These are phyloP conservation scores for Bombus vancouverensis DNA, from an alignment of 1,140 invertebrate genomes.

Conservation along the genomic window DNA sequence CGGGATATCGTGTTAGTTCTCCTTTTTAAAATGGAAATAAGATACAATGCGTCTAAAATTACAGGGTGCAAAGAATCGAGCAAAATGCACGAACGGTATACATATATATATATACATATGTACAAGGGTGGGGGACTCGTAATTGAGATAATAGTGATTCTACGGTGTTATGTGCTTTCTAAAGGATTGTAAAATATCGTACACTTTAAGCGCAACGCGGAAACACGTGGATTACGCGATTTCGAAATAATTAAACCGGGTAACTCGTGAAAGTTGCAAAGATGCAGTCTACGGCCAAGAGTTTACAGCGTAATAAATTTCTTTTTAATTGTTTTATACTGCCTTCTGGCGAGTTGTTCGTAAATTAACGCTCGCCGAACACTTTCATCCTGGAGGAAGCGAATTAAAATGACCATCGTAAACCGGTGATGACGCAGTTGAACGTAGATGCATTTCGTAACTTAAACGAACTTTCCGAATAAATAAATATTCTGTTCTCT, in stretches of 20 bases:
- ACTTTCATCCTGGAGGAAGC: not conserved
- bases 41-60: not conserved
- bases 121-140: not conserved
- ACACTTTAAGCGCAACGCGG: not conserved
- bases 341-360: slow-evolving; percentile 8
- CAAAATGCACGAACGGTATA: not conserved
- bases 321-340: slow-evolving; percentile 49
- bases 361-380: slow-evolving; percentile 24
- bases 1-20: not conserved
- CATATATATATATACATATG: too few species aligned
- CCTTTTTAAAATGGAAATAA: not conserved
- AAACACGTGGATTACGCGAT: slow-evolving; percentile 3
- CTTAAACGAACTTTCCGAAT: not conserved
- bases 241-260: slow-evolving; percentile 25
- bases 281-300: slow-evolving; percentile 7
- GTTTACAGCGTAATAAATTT: slow-evolving; percentile 41
- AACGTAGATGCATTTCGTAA: not conserved
- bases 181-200: not conserved
- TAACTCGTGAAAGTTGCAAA: not conserved
- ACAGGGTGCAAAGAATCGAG: not conserved
- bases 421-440: not conserved
- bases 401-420: slow-evolving; percentile 36
- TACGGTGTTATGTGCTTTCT: not conserved
- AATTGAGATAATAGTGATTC: slow-evolving; percentile 10
- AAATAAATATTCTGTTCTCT: not conserved